phyloP scores from a whole-genome alignment of 2,888 invertebrate species.

The Coelinius sp. region DNA sequence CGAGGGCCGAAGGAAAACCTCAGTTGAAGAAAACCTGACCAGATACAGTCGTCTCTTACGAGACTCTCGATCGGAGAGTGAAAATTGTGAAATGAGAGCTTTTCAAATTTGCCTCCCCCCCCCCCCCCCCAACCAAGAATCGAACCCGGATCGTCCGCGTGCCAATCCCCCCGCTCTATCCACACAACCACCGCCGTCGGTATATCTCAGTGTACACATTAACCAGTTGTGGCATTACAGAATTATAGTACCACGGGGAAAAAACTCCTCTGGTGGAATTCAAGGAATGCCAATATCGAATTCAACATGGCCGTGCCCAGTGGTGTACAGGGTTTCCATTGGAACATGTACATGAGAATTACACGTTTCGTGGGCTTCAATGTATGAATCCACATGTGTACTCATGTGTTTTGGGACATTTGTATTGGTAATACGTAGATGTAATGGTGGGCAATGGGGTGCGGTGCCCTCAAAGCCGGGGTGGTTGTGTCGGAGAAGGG shows the following conservation, averaged over 20 bases:
- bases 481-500: conserved; percentile 61
- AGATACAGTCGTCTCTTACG: no score
- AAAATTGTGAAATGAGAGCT: no score
- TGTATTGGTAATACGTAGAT: conserved; percentile 27
- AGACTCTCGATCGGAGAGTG: no score
- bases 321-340: no score
- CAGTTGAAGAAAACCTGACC: no score
- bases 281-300: conserved; percentile 69
- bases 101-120: no score
- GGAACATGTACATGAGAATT: conserved; percentile 37
- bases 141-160: no score
- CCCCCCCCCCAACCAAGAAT: no score
- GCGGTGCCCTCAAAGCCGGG: conserved; percentile 44
- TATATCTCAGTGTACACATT: conserved; percentile 32
- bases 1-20: no score
- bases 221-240: conserved; percentile 54
- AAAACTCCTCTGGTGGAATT: conserved; percentile 57
- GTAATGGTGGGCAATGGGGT: conserved; percentile 39
- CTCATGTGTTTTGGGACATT: conserved; percentile 36
- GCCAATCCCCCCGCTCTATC: no score
- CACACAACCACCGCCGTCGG: no score
- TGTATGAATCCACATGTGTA: conserved; percentile 31
- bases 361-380: conserved; percentile 36
- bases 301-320: conserved; percentile 69
- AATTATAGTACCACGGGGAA: conserved; percentile 31